Conservation (phyloP, 2,888 invertebrate genomes). For the Dascillus cervinus region DNA sequence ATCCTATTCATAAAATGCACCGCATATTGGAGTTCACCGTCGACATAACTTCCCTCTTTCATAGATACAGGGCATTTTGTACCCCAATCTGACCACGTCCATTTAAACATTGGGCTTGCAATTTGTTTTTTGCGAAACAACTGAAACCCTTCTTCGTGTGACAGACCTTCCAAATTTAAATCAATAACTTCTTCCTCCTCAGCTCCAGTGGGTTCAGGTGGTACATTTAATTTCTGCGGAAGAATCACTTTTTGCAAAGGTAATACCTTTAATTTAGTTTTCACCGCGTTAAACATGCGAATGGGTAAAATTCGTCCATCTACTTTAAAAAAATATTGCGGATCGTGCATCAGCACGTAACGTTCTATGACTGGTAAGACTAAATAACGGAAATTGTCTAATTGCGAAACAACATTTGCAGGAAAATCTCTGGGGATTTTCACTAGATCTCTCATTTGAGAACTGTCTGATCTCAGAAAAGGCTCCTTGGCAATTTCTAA, state of each 20-base stretch:
- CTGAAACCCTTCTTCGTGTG: conserved; percentile 34
- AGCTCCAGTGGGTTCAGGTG: conserved; percentile 10
- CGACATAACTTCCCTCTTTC: conserved; percentile 44
- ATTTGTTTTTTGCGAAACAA: conserved; percentile 28
- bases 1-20: conserved; percentile 55
- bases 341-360: conserved; percentile 46
- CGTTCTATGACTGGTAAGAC: conserved; percentile 45
- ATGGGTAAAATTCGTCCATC: conserved; percentile 47
- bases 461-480: conserved; percentile 14
- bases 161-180: conserved; percentile 20
- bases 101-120: conserved; percentile 35
- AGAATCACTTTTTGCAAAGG: conserved; percentile 35
- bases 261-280: conserved; percentile 39
- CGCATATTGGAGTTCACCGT: conserved; percentile 49
- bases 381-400: conserved; percentile 45
- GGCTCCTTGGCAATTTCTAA: conserved; percentile 21
- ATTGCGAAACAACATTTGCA: conserved; percentile 41
- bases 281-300: conserved; percentile 46
- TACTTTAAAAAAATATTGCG: conserved; percentile 49
- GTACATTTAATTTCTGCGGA: conserved; percentile 30
- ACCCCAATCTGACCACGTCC: conserved; percentile 51
- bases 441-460: conserved; percentile 43
- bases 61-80: conserved; percentile 58
- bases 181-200: conserved; percentile 23
- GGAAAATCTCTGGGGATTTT: conserved; percentile 44